Conservation (phyloP, 1,140 invertebrate species). For the Bombus balteatus region DNA sequence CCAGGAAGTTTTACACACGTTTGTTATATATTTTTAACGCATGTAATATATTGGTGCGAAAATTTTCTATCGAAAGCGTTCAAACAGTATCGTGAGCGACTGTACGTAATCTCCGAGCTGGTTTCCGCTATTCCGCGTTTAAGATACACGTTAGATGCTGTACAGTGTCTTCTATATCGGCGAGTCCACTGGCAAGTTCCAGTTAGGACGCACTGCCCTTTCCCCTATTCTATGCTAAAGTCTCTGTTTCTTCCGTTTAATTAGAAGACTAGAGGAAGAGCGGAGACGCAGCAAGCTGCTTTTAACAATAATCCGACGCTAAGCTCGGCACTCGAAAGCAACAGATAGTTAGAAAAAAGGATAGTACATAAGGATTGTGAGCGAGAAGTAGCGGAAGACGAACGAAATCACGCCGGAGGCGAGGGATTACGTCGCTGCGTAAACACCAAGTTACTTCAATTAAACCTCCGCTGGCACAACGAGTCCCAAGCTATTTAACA, state of each 20-base stretch:
- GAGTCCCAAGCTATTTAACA: constrained; percentile 30
- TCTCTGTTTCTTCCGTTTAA: background rate
- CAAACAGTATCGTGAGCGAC: no score
- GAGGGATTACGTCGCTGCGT: constrained; percentile 28
- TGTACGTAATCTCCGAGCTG: no score
- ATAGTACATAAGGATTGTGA: background rate
- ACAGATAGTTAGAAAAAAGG: background rate
- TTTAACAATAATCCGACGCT: background rate
- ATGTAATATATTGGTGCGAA: rapidly evolving
- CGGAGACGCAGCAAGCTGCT: background rate
- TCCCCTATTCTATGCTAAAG: no score
- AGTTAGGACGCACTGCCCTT: no score
- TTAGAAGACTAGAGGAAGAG: background rate
- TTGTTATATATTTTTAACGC: no score
- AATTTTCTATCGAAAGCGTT: no score
- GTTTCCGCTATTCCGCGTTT: no score
- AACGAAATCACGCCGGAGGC: constrained; percentile 2
- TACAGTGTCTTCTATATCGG: no score
- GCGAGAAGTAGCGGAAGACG: background rate
- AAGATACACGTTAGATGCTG: no score
- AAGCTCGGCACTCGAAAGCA: background rate
- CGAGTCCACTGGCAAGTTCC: no score
- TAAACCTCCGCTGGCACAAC: constrained; percentile 16
- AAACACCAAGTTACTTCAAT: constrained; percentile 37
- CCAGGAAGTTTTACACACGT: no score